A percentile compares a stretch with the other conserved stretches of the same genome.
Conservation (phyloP, 1,140 invertebrate species). For the Coboldia fuscipes region DNA sequence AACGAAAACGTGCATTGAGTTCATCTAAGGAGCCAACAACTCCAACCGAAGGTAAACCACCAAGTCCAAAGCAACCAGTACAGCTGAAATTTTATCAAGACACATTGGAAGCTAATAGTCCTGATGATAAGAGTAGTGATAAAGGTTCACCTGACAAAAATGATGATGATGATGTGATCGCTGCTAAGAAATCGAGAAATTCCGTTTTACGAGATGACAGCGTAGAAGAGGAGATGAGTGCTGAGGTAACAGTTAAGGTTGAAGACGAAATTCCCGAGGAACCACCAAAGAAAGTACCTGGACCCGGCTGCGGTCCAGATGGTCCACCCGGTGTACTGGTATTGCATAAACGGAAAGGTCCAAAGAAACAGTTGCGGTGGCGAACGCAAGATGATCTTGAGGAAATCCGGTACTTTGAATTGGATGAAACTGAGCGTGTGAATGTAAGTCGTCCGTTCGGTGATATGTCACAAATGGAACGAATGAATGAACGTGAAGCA, state of each 20-base stretch:
- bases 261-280: slow-evolving; percentile 12
- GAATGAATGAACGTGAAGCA: slow-evolving; percentile 62
- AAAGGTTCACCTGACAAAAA: slow-evolving; percentile 7
- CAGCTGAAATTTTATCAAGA: slow-evolving; percentile 80
- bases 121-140: slow-evolving; percentile 10
- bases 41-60: slow-evolving; percentile 25
- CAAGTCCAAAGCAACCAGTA: slow-evolving; percentile 27
- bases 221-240: slow-evolving; percentile 8
- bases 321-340: slow-evolving; percentile 18
- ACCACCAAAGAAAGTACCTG: slow-evolving; percentile 13
- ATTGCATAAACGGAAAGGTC: slow-evolving; percentile 30
- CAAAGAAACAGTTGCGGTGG: slow-evolving; percentile 71
- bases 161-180: slow-evolving; percentile 8
- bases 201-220: slow-evolving; percentile 7
- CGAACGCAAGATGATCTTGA: slow-evolving; percentile 56
- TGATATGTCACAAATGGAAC: slow-evolving; percentile 82
- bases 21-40: slow-evolving; percentile 34
- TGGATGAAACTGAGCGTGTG: slow-evolving; percentile 84
- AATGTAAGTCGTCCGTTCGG: slow-evolving; percentile 83
- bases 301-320: slow-evolving; percentile 18
- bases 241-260: slow-evolving; percentile 9
- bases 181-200: neutral
- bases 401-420: slow-evolving; percentile 68
- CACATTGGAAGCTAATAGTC: slow-evolving; percentile 50
- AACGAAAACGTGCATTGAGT: slow-evolving; percentile 47